These are phyloP conservation scores for Pteropus alecto DNA, from an alignment of 2,113 vertebrate genomes.

Conservation along the genomic window DNA sequence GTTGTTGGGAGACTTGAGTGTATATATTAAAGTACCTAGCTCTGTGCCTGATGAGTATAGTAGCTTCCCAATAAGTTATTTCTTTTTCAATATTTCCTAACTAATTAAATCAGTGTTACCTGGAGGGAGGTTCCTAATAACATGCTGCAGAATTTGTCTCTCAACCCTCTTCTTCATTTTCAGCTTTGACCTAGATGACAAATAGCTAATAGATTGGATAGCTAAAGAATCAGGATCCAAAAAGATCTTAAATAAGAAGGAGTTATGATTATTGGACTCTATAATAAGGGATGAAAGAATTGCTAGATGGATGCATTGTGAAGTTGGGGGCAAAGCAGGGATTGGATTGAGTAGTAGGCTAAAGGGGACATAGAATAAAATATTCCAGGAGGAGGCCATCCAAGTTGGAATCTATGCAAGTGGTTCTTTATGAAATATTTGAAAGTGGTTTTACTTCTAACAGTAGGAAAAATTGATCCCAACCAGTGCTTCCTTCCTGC, in stretches of 20 bases:
- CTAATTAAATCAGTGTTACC: neutral
- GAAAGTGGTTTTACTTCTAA: neutral
- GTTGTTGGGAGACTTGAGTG: neutral
- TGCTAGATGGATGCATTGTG: neutral
- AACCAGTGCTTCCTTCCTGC: neutral
- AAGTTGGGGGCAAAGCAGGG: neutral
- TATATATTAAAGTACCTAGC: neutral
- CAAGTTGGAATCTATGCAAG: neutral
- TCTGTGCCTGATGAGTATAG: constrained; percentile 21
- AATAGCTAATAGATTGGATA: neutral
- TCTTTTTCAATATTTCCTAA: neutral
- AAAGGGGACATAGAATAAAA: neutral
- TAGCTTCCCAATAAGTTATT: neutral
- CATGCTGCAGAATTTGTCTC: neutral
- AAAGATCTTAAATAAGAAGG: neutral
- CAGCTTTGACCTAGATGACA: neutral
- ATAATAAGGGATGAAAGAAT: neutral
- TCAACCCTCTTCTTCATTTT: neutral
- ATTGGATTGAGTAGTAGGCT: neutral
- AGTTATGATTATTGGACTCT: neutral
- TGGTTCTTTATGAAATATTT: neutral
- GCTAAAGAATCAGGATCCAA: neutral
- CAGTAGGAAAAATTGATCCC: neutral
- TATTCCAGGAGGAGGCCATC: neutral
- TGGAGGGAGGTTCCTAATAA: neutral